Evolutionary conservation across 1,140 invertebrate species (phyloP), one percentile per base, ranked within the genome.

Genomic region (Aphis craccivora): DNA sequence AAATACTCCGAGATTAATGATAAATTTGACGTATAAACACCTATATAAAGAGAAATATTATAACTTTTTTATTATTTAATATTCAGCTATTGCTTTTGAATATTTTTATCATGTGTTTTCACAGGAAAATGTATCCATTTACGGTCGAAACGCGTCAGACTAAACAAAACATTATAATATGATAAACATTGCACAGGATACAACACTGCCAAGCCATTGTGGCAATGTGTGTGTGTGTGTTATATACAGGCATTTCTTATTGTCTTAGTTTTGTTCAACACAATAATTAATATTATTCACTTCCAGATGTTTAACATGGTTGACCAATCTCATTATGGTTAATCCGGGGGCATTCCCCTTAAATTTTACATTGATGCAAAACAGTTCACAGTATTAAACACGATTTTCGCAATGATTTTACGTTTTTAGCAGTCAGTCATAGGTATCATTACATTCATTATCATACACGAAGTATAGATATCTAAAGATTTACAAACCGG

Each of bases 271-370:
- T 76, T 76, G 60, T 76, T 87, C 7, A 20, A 51, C 35, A 53
- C 87, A 35, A 51, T 51, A 48, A 88, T 51, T 88, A 53, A 51
- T 76, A 76, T 88, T 51, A 48, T 22, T 51, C 45, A 35, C 30
- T 88, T 53, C 35, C 88, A 60, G 88, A 55, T 60, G 88, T 90
- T 90, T 90, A 60, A 90, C 37, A 30, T 37, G 88, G 88, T 90
- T 90, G 88, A 90, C 35, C 55, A 55, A 90, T 90, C 23, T 53
- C 48, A 23, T 53, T 37, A 48, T 51, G 53, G 35, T 60, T 60
- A 90, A 90, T 90, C 88, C 53, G 88, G 88, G 88, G 53, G 37
- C 88, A 55, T 90, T 90, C 88, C 88, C 35, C 88, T 90, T 40
- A 60, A 90, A 90, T 30, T 89, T 60, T 40, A 60, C 51, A 40